These are phyloP conservation scores for Styela clava DNA, from an alignment of 23 tunicate genomes.

Conservation along the genomic window DNA sequence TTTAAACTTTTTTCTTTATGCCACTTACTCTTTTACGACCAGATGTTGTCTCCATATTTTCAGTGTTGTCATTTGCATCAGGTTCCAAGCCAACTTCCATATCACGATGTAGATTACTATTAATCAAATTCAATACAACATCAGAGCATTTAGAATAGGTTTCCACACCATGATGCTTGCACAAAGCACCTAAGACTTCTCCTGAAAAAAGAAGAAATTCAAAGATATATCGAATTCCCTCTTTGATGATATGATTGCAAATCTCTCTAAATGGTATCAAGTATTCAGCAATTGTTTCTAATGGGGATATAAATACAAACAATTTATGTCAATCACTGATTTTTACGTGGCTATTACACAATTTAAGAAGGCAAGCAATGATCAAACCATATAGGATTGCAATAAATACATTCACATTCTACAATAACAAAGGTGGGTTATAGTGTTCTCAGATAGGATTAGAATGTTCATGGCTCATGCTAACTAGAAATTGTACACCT, in stretches of 20 bases:
- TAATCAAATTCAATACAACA: not conserved
- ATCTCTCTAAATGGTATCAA: not conserved
- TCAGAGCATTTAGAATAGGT: slow-evolving; percentile 10
- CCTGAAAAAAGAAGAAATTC: slow-evolving; percentile 2
- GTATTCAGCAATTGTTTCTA: not conserved
- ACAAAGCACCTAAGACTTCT: slow-evolving; percentile 55
- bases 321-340: no score
- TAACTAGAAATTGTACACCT: no score
- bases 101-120: slow-evolving; percentile 9
- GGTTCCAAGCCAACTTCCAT: not conserved
- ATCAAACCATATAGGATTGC: no score
- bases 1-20: no score
- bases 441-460: no score
- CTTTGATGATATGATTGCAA: slow-evolving; percentile 1
- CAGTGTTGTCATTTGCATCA: not conserved
- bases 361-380: no score
- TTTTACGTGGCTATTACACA: no score
- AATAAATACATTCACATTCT: no score
- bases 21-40: slow-evolving; percentile 18
- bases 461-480: no score
- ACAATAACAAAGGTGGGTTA: no score
- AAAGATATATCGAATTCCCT: no score
- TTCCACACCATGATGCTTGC: slow-evolving; percentile 15
- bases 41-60: not conserved
- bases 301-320: no score